Percentiles rank a stretch among this genome's conserved stretches.
These are phyloP conservation scores for Oncorhynchus clarkii DNA, from an alignment of 2,113 vertebrate species.

Conservation along the genomic window DNA sequence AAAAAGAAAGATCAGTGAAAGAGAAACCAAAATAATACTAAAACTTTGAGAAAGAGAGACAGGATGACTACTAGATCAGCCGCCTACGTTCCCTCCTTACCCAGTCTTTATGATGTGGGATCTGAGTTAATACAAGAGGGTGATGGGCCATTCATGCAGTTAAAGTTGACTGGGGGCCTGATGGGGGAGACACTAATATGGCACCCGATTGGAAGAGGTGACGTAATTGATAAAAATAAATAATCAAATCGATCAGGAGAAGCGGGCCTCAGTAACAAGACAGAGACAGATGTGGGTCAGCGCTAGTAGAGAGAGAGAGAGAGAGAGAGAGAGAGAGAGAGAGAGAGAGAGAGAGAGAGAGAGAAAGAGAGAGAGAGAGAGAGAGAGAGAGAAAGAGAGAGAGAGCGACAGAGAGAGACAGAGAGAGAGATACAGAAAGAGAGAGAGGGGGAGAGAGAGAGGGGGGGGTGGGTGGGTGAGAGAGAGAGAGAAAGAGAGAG, in stretches of 20 bases:
- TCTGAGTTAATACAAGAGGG: constrained; percentile 48
- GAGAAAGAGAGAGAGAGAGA: too few relatives aligned
- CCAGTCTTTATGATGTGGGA: constrained; percentile 49
- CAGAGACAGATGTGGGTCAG: constrained; percentile 65
- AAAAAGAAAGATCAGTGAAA: not conserved
- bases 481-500: too few relatives aligned
- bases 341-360: too few relatives aligned
- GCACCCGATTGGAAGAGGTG: constrained; percentile 61
- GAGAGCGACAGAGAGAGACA: too few relatives aligned
- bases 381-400: too few relatives aligned
- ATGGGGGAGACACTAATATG: constrained; percentile 63
- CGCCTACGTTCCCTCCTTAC: not conserved
- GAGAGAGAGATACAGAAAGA: too few relatives aligned
- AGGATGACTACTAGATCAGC: too few relatives aligned
- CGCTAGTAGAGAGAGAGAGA: not conserved
- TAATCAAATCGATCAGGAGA: constrained; percentile 65
- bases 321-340: not conserved
- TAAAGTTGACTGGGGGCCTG: constrained; percentile 56
- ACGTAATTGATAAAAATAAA: constrained; percentile 64
- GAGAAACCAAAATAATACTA: not conserved
- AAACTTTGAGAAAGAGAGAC: too few relatives aligned
- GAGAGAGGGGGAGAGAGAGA: too few relatives aligned
- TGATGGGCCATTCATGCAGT: constrained; percentile 42
- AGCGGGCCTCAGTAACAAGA: constrained; percentile 48
- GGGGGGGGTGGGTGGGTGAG: too few relatives aligned